These are phyloP conservation scores for Malaclemys terrapin DNA, from an alignment of 2,113 vertebrate genomes.

Conservation along the genomic window DNA sequence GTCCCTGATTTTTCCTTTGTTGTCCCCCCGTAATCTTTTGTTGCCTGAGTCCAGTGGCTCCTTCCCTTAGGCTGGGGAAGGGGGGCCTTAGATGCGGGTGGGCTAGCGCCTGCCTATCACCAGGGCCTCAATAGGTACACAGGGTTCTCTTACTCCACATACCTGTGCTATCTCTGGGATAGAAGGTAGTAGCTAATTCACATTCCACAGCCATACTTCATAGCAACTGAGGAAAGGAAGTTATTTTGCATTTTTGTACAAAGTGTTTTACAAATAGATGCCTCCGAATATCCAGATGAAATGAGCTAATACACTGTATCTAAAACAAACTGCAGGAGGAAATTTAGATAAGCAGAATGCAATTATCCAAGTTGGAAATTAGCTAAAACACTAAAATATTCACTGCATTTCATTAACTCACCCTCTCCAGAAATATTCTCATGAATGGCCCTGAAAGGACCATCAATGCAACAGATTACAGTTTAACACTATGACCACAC, in stretches of 20 bases:
- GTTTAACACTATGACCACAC: neutral
- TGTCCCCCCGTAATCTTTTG: neutral
- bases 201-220: neutral
- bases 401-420: neutral
- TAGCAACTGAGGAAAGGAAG: accelerated
- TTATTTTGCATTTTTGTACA: neutral
- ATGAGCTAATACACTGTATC: accelerated
- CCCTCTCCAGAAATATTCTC: accelerated
- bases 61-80: too few species aligned
- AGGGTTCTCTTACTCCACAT: neutral
- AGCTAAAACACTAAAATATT: neutral
- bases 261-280: neutral
- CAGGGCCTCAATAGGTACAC: accelerated
- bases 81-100: too few species aligned
- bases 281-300: accelerated
- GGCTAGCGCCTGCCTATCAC: neutral
- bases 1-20: neutral
- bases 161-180: too few species aligned
- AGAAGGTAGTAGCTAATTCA: too few species aligned
- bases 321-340: accelerated
- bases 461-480: accelerated
- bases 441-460: neutral
- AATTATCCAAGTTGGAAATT: accelerated
- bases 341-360: accelerated
- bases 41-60: too few species aligned